Conservation (phyloP, 2,888 invertebrate species). For the Trichogramma evanescens region DNA sequence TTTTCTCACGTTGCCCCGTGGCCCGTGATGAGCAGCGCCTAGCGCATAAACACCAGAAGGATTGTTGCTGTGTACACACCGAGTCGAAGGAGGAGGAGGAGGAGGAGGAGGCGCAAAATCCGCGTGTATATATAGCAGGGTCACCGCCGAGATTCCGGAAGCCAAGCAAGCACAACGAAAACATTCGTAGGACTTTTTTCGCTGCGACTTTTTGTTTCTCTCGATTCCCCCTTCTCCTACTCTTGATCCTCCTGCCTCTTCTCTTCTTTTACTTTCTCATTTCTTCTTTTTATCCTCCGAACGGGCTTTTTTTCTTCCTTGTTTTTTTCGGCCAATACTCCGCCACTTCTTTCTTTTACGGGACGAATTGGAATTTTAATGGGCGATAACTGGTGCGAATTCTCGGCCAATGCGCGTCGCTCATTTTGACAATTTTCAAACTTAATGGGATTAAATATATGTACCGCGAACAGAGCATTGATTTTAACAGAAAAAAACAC, state of each 20-base stretch:
- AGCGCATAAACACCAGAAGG: conserved; percentile 4
- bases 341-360: neutral
- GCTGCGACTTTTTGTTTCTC: neutral
- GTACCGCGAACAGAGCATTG: no score
- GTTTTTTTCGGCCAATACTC: neutral
- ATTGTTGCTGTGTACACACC: no score
- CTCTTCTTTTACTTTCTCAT: no score
- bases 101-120: neutral
- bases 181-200: neutral
- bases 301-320: neutral
- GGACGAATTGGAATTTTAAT: conserved; percentile 10
- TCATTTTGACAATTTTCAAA: no score
- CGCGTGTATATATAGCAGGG: neutral
- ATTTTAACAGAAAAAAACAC: no score
- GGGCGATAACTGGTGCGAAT: neutral
- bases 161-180: neutral
- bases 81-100: neutral
- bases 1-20: conserved; percentile 18
- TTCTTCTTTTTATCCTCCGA: no score
- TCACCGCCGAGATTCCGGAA: conserved; percentile 11
- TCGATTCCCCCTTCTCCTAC: no score
- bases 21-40: neutral
- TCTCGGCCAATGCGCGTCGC: no score
- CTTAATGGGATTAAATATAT: no score
- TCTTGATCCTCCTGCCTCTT: no score